Base-by-base conservation (phyloP, 2,113 vertebrate species). In the Cavia aperea region DNA sequence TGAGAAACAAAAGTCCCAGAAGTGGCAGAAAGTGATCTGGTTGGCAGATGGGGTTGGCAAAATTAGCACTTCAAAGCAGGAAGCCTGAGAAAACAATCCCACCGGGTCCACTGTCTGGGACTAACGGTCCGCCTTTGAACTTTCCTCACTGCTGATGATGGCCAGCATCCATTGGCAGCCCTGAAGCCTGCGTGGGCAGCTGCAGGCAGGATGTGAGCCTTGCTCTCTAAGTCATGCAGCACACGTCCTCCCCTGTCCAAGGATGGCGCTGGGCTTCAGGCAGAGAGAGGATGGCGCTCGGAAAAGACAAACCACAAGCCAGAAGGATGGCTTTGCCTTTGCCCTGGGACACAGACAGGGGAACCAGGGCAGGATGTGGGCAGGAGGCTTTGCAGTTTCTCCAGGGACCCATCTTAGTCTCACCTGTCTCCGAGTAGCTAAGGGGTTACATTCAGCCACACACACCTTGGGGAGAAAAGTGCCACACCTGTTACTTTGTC, bases 191-290 rank as follows among this genome's bases (percentile, higher is more conserved):
- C 5, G 3, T 13, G 11, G 6, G 19, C 29, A 75, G 36, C 10
- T 36, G 18, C 19, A 2, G 2, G 24, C 19, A 92, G 36, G 29
- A 31, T 5, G 31, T 7, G 21, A 0, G 14, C 9, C 0, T 23
- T 12, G 21, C 8, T 81, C 46, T 1, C 1, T 16, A 14, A 24
- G 19, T 51, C 49, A 82, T 56, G 31, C 29, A n/a, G 26, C 29
- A 63, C 29, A 63, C 6, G 9, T 54, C 46, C 13, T n/a, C 24
- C 3, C 2, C 31, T 92, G 72, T 65, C 62, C 73, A 4, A 58
- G 43, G 4, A 79, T 60, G 72, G 7, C 14, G 9, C 23, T 31
- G 75, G 21, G 23, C 72, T 75, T 84, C 36, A n/a, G 49, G 16
- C 4, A 54, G 29, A 19, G 36, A 62, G 31, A 86, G 13, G 39